These are phyloP conservation scores for Tetrao urogallus DNA, from an alignment of 2,113 vertebrate species.

Conservation along the genomic window DNA sequence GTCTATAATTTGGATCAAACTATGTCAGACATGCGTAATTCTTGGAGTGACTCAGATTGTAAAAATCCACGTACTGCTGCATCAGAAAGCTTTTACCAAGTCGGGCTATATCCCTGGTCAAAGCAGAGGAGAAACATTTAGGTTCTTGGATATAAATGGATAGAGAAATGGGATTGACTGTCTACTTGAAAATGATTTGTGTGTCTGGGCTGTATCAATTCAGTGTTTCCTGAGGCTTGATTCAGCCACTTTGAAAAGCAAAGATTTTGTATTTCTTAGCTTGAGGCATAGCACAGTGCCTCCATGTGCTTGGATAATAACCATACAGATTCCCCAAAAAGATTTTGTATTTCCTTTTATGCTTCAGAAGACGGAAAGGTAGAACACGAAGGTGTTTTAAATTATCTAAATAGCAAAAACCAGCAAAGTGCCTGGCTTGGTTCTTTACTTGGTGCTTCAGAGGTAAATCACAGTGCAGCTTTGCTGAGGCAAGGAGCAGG, in stretches of 20 bases:
- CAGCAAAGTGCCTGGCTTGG: background rate
- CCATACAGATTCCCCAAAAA: background rate
- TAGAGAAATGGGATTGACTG: background rate
- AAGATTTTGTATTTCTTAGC: background rate
- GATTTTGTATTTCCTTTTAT: background rate
- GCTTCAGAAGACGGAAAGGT: background rate
- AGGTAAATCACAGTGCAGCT: background rate
- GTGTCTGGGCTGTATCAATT: background rate
- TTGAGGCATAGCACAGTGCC: background rate
- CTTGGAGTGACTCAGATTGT: background rate
- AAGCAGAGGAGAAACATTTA: background rate
- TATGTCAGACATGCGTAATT: accelerated
- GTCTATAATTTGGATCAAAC: background rate
- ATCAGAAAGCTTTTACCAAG: background rate
- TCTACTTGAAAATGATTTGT: slow-evolving; percentile 34
- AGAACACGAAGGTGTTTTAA: background rate
- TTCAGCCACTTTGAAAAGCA: background rate
- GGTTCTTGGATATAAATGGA: background rate
- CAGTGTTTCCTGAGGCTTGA: background rate
- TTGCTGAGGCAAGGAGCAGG: background rate
- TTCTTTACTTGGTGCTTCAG: background rate
- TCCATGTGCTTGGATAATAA: background rate
- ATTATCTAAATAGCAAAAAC: background rate
- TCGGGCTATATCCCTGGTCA: background rate
- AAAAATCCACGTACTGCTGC: accelerated